Evolutionary conservation across 2,888 invertebrate species (phyloP), one percentile per base, ranked within the genome.

Genomic region (Xiphydria camelus): DNA sequence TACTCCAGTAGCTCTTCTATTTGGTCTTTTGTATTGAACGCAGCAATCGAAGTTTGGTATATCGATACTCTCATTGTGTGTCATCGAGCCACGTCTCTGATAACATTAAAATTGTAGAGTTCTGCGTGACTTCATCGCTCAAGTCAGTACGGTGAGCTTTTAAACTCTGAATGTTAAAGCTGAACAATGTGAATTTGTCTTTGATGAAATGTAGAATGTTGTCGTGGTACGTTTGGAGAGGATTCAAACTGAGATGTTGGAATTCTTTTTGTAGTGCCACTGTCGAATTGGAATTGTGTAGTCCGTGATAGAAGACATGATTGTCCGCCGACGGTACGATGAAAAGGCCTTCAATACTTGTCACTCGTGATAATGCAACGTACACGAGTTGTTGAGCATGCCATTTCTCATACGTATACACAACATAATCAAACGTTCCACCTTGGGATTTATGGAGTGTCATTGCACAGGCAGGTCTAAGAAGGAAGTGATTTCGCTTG

Each of bases 401-500:
- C 4, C 4, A 36, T 34, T 23, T 35, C 9, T 45, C 26, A 47
- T 49, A 49, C 14, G 39, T 29, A 18, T 47, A 52, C 9, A 49
- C 49, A 20, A 51, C 33, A 23, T 44, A 21, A 20, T 39, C 20
- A 31, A 41, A 51, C 1, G 44, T 41, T n/a, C 37, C 40, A 23
- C 47, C 53, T 33, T 50, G 50, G 4, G 49, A 42, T 32, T 49
- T 47, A 36, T 57, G 50, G 26, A 54, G 48, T n/a, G 51, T 52
- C n/a, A 49, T 48, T 3, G 49, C 53, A 22, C 47, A 45, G 2
- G 49, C 53, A 19, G 47, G 12, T 4, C 45, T 32, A 4, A 52
- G 5, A 25, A 49, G 50, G 31, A 54, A 54, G 20, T 54, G 49
- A 41, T 41, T 45, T 12, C 48, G 34, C 34, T 49, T 46, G 2